Conservation (phyloP, 1,140 invertebrate genomes). For the Cydia amplana region DNA sequence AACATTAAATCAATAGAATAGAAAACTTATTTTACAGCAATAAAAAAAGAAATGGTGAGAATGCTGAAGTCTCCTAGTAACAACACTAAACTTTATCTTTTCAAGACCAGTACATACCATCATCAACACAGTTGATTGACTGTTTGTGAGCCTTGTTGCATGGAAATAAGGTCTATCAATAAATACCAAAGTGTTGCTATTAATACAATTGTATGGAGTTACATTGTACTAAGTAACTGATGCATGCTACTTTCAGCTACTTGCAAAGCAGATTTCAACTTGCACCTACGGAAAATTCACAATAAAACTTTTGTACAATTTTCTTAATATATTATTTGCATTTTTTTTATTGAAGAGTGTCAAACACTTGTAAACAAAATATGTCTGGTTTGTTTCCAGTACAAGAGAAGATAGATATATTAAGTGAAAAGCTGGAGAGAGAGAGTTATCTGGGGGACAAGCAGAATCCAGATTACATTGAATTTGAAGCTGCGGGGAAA, state of each 20-base stretch:
- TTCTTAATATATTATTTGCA: conserved; percentile 15
- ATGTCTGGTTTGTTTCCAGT: conserved; percentile 81
- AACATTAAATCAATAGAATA: no score
- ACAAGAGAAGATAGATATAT: conserved; percentile 92
- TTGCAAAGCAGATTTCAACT: background rate
- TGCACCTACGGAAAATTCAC: background rate
- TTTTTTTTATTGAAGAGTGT: conserved; percentile 5
- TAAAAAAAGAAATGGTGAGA: no score
- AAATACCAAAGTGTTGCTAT: background rate
- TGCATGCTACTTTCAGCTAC: background rate
- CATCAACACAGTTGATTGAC: no score
- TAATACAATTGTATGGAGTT: background rate
- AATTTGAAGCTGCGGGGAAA: conserved; percentile 83
- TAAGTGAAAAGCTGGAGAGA: conserved; percentile 89
- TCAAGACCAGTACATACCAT: background rate
- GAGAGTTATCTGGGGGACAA: conserved; percentile 86
- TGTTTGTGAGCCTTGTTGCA: background rate
- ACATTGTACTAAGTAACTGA: background rate
- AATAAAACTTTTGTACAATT: background rate
- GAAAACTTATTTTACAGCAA: no score
- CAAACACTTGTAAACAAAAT: conserved; percentile 29
- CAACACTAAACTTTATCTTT: background rate
- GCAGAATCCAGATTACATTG: conserved; percentile 81
- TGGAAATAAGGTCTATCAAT: background rate
- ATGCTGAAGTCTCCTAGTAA: no score